Percentiles rank a stretch among this genome's conserved stretches.
phyloP scores from a whole-genome alignment of 2,113 vertebrate species.

The Sphaerodactylus townsendi region DNA sequence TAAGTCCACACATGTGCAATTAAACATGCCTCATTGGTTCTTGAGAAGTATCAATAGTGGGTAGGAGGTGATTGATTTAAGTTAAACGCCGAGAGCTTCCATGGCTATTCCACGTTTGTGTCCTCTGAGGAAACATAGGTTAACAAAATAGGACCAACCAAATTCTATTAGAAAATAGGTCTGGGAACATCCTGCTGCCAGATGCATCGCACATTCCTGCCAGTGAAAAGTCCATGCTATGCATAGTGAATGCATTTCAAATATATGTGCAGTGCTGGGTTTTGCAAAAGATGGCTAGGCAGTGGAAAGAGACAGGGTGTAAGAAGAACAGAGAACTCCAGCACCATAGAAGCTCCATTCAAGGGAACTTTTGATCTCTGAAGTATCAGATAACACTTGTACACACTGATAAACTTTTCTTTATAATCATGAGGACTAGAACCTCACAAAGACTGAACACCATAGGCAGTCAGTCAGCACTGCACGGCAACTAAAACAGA shows the following conservation, averaged over 20 bases:
- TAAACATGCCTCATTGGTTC: slow-evolving; percentile 61
- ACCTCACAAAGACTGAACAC: background rate
- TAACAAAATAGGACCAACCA: slow-evolving; percentile 42
- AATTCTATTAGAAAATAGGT: background rate
- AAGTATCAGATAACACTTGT: background rate
- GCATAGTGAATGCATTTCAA: background rate
- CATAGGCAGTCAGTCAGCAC: background rate
- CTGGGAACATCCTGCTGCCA: background rate
- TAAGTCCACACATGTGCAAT: slow-evolving; percentile 55
- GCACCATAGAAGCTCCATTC: background rate
- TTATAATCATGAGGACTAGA: background rate
- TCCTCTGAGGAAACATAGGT: slow-evolving; percentile 47
- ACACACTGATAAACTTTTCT: background rate
- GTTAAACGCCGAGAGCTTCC: slow-evolving; percentile 41
- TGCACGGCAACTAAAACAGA: background rate
- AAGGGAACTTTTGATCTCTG: background rate
- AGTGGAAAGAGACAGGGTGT: background rate
- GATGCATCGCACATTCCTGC: background rate
- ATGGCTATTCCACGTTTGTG: slow-evolving; percentile 44
- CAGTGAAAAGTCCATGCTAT: background rate
- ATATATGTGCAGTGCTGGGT: background rate
- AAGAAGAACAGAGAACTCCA: background rate
- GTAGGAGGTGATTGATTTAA: slow-evolving; percentile 70
- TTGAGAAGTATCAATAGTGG: slow-evolving; percentile 61
- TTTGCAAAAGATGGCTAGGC: background rate